Evolutionary conservation across 2,113 vertebrate species (phyloP), one percentile per base, ranked within the genome.

Genomic region (Microcebus griseorufus): DNA sequence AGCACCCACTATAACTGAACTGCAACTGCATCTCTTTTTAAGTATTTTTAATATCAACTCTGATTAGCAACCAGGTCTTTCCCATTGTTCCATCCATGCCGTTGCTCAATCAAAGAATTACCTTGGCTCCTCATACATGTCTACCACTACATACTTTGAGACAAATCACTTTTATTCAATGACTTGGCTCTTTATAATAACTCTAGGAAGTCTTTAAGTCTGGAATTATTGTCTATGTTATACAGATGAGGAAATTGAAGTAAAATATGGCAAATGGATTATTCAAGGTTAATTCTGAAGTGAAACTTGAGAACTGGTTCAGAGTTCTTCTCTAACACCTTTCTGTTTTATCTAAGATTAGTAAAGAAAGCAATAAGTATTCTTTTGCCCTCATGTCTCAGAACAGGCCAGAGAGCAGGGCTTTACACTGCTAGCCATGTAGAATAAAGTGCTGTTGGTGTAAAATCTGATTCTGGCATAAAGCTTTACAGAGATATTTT

Each of bases 401-500:
- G 13, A 29, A 58, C 39, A 90, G 89, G 83, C 95, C 93, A 92
- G 80, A 90, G 70, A 85, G 60, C 12, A 88, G 27, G 42, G 51
- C 13, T 45, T 65, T 96, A 27, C 64, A 60, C 51, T 91, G 51
- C 42, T 53, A 67, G 87, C 29, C 39, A 18, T 62, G 58, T 92
- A 73, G 32, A 93, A 93, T 60, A 80, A 94, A 93, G n/a, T 92
- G 70, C 83, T 89, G 72, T 67, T 69, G 23, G 42, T 85, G 72
- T 88, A 86, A 96, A 96, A 95, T 89, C 73, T 92, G 78, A 97
- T 78, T 87, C 70, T 88, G 73, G 42, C 42, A 75, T 48, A 90
- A 72, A 91, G 78, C 42, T 97, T 96, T 79, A 62, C 51, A 91
- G 34, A 94, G 64, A 87, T 32, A 94, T 96, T 98, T 97, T 97